Evolutionary conservation across 2,113 vertebrate species (phyloP).

Genomic region (Etheostoma cragini): DNA sequence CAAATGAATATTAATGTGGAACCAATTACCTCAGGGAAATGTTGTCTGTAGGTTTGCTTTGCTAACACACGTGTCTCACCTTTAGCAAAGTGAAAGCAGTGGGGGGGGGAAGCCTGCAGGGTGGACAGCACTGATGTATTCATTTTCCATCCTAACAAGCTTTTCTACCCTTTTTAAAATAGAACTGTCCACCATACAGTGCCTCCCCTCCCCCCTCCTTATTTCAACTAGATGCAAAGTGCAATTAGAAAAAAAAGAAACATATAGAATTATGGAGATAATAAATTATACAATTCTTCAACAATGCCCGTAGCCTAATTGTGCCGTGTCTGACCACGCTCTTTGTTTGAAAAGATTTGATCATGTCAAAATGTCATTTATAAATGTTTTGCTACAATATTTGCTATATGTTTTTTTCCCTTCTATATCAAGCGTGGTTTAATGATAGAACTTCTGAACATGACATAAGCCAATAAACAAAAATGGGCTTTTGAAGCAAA

Average conservation of each 20-base stretch:
- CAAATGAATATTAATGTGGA: constrained; percentile 84
- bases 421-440: background rate
- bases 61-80: constrained; percentile 74
- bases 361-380: background rate
- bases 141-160: constrained; percentile 73
- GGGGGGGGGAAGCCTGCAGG: constrained; percentile 42
- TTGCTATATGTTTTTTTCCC: background rate
- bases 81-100: constrained; percentile 74
- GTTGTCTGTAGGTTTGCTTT: constrained; percentile 79
- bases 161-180: constrained; percentile 64
- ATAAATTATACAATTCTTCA: constrained; percentile 38
- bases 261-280: constrained; percentile 23
- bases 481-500: background rate
- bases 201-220: constrained; percentile 22
- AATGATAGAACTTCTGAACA: constrained; percentile 30
- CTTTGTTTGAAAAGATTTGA: constrained; percentile 31
- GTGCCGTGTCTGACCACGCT: background rate
- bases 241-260: background rate
- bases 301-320: constrained; percentile 37
- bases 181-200: constrained; percentile 59
- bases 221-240: constrained; percentile 45
- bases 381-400: constrained; percentile 13
- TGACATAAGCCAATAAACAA: constrained; percentile 1
- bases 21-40: constrained; percentile 83
- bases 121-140: constrained; percentile 69